Evolutionary conservation across 2,888 invertebrate species (phyloP), one percentile per base, ranked within the genome.

Genomic region (Hypselothyrea guttata): DNA sequence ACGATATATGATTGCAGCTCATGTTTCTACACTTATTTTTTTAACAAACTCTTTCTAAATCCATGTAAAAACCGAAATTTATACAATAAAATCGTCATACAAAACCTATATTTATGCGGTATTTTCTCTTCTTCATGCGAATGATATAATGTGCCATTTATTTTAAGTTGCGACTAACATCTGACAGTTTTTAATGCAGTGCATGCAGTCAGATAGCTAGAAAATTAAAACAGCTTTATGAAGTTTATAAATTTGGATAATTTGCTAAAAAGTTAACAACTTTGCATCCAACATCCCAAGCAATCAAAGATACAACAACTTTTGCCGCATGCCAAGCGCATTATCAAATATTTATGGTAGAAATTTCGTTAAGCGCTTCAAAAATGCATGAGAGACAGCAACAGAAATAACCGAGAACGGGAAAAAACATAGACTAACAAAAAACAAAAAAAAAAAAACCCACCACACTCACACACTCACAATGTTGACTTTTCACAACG

Each of bases 331-430:
- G 55, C 59, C 52, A 54, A 47, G 56, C 54, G 27, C 59, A 54
- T 62, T 60, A 75, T 74, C n/a, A 71, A 74, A 68, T 58, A 75
- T 72, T 75, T 55, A 67, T 51, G 18, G 4, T 34, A 13, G 22
- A 54, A 66, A 52, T 48, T 30, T 67, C 53, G 54, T 64, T 63
- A 59, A 47, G 55, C 42, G 22, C 44, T 69, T 78, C 41, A 48
- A 75, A 70, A 66, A 66, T 75, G 52, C 59, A 75, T 61, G 45
- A 37, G 46, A 42, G 35, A 70, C 31, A 13, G 31, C 15, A 47
- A 5, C 7, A 37, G 9, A 34, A 55, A 30, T 33, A 45, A 45
- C 45, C 33, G 40, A 34, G 9, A 55, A 40, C 7, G n/a, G n/a
- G n/a, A 27, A 7, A 18, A 38, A 45, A 16, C 15, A 45, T 18